phyloP scores from a whole-genome alignment of 2,113 vertebrate species.

The Falcunculus frontatus region DNA sequence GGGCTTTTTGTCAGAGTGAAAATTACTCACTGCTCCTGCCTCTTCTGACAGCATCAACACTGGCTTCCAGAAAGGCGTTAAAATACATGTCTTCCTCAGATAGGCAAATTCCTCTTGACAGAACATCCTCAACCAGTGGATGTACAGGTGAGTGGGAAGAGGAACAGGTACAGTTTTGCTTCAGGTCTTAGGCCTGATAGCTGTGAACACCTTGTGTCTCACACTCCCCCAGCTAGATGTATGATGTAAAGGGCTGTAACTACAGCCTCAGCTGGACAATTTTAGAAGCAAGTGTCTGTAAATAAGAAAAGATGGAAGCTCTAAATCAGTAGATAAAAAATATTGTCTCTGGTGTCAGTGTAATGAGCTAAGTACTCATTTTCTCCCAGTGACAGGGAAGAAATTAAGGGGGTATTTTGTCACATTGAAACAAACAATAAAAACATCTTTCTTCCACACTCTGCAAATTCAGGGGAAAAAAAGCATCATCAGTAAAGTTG shows the following conservation, averaged over 20 bases:
- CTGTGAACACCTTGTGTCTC: not conserved
- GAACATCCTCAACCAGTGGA: not conserved
- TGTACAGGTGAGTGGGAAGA: not conserved
- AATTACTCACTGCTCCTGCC: not conserved
- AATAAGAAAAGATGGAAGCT: not conserved
- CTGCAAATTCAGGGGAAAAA: not conserved
- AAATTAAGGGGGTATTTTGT: not conserved
- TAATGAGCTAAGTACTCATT: not conserved
- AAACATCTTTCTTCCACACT: not conserved
- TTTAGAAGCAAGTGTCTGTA: not conserved
- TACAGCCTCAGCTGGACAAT: not conserved
- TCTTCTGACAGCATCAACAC: not conserved
- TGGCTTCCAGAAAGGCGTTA: not conserved
- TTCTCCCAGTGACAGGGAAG: not conserved
- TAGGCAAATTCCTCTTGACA: not conserved
- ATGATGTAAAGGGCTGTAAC: not conserved
- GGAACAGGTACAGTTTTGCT: not conserved
- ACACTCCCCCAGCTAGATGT: not conserved
- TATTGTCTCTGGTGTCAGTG: not conserved
- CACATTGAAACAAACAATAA: not conserved
- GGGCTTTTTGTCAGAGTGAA: constrained; percentile 12
- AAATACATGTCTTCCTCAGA: not conserved
- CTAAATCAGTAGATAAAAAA: not conserved
- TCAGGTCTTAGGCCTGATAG: not conserved
- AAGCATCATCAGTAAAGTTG: not conserved